These are phyloP conservation scores for Eucidaris tribuloides DNA, from an alignment of 35 echinoderm and acorn worm species.

Conservation along the genomic window DNA sequence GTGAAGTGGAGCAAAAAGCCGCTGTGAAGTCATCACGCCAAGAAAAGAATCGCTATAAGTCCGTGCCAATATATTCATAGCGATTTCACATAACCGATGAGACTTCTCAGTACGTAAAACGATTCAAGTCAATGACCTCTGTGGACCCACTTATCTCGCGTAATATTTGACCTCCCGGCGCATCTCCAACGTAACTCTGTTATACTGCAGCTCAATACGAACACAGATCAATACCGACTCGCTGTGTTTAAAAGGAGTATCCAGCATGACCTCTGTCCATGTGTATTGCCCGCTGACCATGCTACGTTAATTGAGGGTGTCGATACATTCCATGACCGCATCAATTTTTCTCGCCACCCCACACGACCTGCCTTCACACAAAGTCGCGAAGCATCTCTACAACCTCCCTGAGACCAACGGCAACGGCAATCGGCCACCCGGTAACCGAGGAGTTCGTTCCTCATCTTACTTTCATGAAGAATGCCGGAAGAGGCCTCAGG, in stretches of 20 bases:
- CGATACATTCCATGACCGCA: slow-evolving; percentile 23
- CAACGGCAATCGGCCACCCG: no score
- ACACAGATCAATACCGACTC: slow-evolving; percentile 45
- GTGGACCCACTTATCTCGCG: slow-evolving; percentile 14
- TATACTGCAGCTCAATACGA: slow-evolving; percentile 44
- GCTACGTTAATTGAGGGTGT: slow-evolving; percentile 74
- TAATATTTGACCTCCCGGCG: slow-evolving; percentile 17
- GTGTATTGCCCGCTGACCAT: slow-evolving; percentile 70
- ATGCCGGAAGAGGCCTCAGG: no score
- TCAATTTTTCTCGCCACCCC: slow-evolving; percentile 63
- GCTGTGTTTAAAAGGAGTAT: slow-evolving; percentile 66
- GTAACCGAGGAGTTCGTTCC: no score
- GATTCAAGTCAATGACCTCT: slow-evolving; percentile 56
- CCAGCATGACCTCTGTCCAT: slow-evolving; percentile 39
- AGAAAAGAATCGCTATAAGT: background rate
- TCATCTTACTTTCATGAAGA: no score
- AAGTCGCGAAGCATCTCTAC: no score
- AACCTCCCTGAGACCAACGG: no score
- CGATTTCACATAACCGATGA: slow-evolving; percentile 57
- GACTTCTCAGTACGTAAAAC: slow-evolving; percentile 35
- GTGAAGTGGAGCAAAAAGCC: no score
- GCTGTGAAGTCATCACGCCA: background rate
- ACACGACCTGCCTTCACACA: no score
- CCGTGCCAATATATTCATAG: slow-evolving; percentile 72
- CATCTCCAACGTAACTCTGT: slow-evolving; percentile 74